Base-by-base conservation (phyloP, 2,797 vertebrate species). In the Cynopterus sphinx region DNA sequence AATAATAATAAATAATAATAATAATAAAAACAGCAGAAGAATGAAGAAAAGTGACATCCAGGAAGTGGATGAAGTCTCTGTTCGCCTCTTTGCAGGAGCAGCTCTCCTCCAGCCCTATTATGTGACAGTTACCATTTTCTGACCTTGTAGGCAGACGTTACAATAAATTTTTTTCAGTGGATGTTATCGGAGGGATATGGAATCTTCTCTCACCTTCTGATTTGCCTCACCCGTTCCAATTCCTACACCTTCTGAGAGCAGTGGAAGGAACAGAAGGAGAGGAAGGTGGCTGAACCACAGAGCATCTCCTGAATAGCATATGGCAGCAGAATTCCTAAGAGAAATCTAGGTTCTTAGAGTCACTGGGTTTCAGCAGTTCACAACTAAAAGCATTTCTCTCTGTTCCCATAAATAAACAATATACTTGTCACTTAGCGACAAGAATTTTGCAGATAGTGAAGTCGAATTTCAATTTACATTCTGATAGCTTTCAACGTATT, bases 121-220 rank as follows among this genome's bases (percentile, higher is more conserved):
- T 3, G 10, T 10, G 21, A 77, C 2, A 10, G 3, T n/a, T 61
- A 26, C 24, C 19, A 6, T 68, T 83, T 46, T 43, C 63, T 8
- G 26, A 24, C 19, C 91, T 59, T 41, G 17, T 7, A 55, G 68
- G 67, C n/a, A 41, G 36, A 63, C 57, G 19, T 57, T 36, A 51
- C 1, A 19, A 9, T 26, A 61, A 74, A 11, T 46, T 24, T 49
- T 83, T 90, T 74, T 55, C 49, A 79, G 78, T 75, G 59, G 68
- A 70, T 91, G 90, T 79, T 39, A 15, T 9, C 0, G 2, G 28
- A 93, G 41, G 0, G 0, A 51, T 59, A 1, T 1, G 90, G 85
- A 86, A 96, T 97, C 90, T 96, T 87, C 41, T 81, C 90, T 93
- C 46, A 67, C 73, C 90, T 92, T 95, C 15, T 17, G 0, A 55